Percentiles rank a stretch among this genome's conserved stretches.
Conservation (phyloP, 2,113 vertebrate genomes). For the Sphyrna mokarran region DNA sequence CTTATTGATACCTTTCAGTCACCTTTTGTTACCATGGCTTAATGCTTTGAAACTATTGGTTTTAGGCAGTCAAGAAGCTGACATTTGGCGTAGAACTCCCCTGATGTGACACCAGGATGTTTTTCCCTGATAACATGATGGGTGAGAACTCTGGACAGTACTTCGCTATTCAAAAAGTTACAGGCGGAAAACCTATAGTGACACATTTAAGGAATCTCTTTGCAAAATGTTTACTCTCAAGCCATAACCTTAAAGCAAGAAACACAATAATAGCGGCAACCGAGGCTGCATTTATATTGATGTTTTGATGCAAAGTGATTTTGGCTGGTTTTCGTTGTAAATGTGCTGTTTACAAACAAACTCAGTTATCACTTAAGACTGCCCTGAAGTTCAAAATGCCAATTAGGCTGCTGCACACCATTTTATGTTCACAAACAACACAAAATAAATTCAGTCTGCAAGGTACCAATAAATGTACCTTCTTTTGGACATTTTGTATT, state of each 20-base stretch:
- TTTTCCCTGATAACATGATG: neutral
- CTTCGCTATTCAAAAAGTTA: neutral
- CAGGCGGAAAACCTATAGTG: neutral
- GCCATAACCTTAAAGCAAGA: neutral
- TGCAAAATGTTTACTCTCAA: neutral
- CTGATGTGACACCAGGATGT: neutral
- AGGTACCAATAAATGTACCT: neutral
- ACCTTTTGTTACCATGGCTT: neutral
- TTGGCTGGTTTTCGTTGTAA: neutral
- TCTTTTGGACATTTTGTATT: neutral
- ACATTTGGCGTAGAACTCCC: neutral
- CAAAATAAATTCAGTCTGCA: neutral
- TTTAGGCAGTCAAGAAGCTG: constrained; percentile 14
- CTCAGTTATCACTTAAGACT: neutral
- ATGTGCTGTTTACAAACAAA: neutral
- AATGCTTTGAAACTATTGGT: constrained; percentile 22
- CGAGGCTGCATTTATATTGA: neutral
- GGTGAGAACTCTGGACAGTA: neutral
- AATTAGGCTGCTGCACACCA: neutral
- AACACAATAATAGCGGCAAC: neutral
- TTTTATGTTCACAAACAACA: neutral
- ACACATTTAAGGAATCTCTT: neutral
- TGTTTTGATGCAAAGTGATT: neutral
- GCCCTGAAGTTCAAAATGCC: neutral
- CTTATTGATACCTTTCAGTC: neutral